A percentile compares a stretch with the other conserved stretches of the same genome.
These are phyloP conservation scores for Cyprinodon diabolis DNA, from an alignment of 2,797 vertebrate genomes.

Conservation along the genomic window DNA sequence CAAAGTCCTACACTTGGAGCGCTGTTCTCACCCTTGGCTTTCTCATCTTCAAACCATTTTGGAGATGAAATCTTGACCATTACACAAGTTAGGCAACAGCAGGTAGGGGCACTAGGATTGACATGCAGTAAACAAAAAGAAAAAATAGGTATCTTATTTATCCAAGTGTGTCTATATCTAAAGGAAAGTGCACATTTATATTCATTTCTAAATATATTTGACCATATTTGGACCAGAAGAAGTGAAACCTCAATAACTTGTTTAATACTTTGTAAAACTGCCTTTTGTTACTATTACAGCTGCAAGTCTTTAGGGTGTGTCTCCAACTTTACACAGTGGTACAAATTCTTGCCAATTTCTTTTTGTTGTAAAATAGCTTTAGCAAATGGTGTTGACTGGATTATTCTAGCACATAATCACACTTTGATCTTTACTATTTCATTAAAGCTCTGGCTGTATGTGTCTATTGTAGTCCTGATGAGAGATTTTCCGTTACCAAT, in stretches of 20 bases:
- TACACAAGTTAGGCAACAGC: slow-evolving; percentile 27
- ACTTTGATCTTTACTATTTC: not conserved
- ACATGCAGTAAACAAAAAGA: slow-evolving; percentile 23
- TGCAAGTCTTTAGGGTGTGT: not conserved
- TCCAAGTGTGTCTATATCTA: slow-evolving; percentile 3
- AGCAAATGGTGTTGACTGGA: not conserved
- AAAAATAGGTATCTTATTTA: not conserved
- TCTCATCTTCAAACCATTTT: slow-evolving; percentile 58
- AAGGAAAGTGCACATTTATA: not conserved
- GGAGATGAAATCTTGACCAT: slow-evolving; percentile 40
- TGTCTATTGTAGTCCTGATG: not conserved
- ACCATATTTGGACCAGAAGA: not conserved
- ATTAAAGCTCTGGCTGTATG: not conserved
- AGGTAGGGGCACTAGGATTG: slow-evolving; percentile 43
- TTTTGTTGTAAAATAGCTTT: not conserved
- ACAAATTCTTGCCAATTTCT: not conserved
- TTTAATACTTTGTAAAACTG: no score
- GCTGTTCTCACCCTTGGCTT: slow-evolving; percentile 56
- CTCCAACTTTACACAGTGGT: not conserved
- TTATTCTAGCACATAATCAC: not conserved
- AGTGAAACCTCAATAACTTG: not conserved
- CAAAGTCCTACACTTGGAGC: slow-evolving; percentile 58
- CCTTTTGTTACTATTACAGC: not conserved
- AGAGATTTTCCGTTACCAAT: not conserved
- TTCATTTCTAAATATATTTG: not conserved